Evolutionary conservation across 2,113 vertebrate species (phyloP).

Genomic region (Platichthys flesus): DNA sequence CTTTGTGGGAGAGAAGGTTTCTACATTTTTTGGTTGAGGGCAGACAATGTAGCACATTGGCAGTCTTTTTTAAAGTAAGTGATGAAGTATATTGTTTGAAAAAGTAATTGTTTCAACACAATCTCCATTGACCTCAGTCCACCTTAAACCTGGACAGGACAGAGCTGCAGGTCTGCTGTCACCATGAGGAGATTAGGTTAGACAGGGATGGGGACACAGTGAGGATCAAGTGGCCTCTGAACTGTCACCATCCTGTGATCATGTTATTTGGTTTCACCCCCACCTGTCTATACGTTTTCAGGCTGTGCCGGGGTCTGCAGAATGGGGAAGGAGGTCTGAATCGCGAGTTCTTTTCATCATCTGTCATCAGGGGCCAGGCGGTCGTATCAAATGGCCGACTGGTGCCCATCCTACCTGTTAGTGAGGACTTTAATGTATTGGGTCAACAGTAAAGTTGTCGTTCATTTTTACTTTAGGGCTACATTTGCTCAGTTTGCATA

Average conservation of each 20-base stretch:
- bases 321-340: background rate
- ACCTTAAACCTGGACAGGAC: slow-evolving; percentile 9
- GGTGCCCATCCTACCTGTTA: slow-evolving; percentile 3
- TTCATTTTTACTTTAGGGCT: background rate
- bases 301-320: slow-evolving; percentile 8
- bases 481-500: background rate
- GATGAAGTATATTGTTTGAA: background rate
- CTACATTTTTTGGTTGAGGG: too few relatives aligned
- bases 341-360: slow-evolving; percentile 34
- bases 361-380: slow-evolving; percentile 17
- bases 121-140: slow-evolving; percentile 1
- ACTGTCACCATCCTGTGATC: slow-evolving; percentile 25
- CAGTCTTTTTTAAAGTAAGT: too few relatives aligned
- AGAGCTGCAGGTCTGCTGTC: slow-evolving; percentile 18
- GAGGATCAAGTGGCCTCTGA: slow-evolving; percentile 52
- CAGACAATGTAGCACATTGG: too few relatives aligned
- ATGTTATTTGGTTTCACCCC: slow-evolving; percentile 61
- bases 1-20: too few relatives aligned
- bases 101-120: background rate
- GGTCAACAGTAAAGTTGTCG: background rate
- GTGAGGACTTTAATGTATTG: background rate
- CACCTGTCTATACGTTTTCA: slow-evolving; percentile 30
- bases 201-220: background rate
- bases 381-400: slow-evolving; percentile 38
- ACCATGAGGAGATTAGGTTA: slow-evolving; percentile 29